These are phyloP conservation scores for Paramormyrops kingsleyae DNA, from an alignment of 2,113 vertebrate species.

Conservation along the genomic window DNA sequence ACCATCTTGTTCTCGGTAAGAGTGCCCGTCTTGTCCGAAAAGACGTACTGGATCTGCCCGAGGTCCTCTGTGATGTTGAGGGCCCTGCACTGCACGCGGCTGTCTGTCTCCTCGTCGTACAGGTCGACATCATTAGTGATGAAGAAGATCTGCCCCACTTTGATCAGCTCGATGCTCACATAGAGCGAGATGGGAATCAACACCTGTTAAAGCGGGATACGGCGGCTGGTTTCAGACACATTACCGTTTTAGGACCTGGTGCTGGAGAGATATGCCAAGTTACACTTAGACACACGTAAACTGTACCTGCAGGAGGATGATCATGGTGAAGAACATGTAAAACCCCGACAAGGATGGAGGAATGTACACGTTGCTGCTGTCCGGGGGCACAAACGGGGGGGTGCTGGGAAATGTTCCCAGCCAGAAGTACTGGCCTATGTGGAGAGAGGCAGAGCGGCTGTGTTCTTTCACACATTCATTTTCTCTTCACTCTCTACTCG, in stretches of 20 bases:
- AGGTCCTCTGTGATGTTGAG: conserved; percentile 95
- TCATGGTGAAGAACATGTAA: conserved; percentile 92
- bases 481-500: conserved; percentile 19
- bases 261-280: neutral
- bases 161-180: conserved; percentile 90
- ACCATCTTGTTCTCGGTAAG: conserved; percentile 98
- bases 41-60: conserved; percentile 89
- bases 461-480: neutral
- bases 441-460: conserved; percentile 2
- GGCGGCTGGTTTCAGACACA: neutral
- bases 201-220: conserved; percentile 55
- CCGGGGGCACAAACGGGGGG: conserved; percentile 73
- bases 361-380: conserved; percentile 53
- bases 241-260: neutral
- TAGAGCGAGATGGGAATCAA: conserved; percentile 92
- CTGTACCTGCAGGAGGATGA: conserved; percentile 90
- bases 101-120: conserved; percentile 78
- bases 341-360: conserved; percentile 62
- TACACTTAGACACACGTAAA: neutral
- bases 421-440: conserved; percentile 78
- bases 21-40: conserved; percentile 96
- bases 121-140: conserved; percentile 84
- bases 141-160: conserved; percentile 88
- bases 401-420: conserved; percentile 53
- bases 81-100: conserved; percentile 76